A percentile compares a stretch with the other conserved stretches of the same genome.
Evolutionary conservation across 2,113 vertebrate species (phyloP).

Genomic region (Thomomys bottae): DNA sequence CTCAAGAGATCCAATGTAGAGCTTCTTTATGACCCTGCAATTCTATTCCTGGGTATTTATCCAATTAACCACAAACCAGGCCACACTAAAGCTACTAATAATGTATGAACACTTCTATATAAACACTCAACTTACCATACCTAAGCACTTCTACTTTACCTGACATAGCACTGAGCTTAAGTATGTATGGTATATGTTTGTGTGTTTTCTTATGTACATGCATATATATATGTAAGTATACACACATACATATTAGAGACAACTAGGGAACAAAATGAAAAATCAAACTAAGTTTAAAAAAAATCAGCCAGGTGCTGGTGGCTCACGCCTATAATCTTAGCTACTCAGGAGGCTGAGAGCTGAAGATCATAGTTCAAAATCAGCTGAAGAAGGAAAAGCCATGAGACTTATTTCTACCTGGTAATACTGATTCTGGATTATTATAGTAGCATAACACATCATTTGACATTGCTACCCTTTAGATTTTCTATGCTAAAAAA

Average conservation of each 20-base stretch:
- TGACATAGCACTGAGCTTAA: neutral
- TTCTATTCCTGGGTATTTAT: no score
- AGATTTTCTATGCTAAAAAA: neutral
- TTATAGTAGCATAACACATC: neutral
- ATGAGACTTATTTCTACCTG: neutral
- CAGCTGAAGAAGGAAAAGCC: no score
- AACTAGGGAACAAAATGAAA: neutral
- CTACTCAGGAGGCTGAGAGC: no score
- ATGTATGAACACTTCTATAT: neutral
- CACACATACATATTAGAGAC: neutral
- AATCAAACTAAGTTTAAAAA: neutral
- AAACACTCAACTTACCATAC: neutral
- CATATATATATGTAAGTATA: neutral
- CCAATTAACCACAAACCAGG: no score
- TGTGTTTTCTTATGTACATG: no score
- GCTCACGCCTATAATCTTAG: no score
- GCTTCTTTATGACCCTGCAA: no score
- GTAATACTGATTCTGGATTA: constrained; percentile 45
- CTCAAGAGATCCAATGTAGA: no score
- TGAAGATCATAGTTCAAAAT: no score
- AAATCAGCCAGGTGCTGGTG: no score
- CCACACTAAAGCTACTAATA: no score
- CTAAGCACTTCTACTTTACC: neutral
- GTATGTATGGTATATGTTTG: no score
- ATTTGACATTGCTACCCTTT: neutral